Evolutionary conservation across 92 coral and sea anemone genomes (phyloP), one percentile per base, ranked within the genome.

Genomic region (Epizoanthus ramosus): DNA sequence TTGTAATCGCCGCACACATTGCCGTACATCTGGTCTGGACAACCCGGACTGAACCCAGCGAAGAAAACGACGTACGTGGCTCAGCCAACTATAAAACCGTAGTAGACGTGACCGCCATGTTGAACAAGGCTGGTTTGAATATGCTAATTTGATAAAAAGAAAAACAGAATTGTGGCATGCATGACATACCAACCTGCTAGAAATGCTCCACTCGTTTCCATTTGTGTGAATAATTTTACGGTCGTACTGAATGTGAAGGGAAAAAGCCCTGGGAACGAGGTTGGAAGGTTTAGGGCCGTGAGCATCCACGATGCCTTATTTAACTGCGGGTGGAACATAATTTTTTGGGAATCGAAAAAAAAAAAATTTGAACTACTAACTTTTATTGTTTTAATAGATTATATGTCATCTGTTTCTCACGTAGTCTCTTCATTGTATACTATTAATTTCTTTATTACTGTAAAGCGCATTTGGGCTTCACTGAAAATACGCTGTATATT

Each of bases 21-120:
- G 68, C 68, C 68, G 68, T 63, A 63, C 68, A 63, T 63, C 68
- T 4, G 68, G 68, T 63, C 68, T 63, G 68, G 68, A 63, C 18
- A 63, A 63, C 68, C n/a, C n/a, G n/a, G n/a, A n/a, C n/a, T 63
- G 68, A 19, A 63, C 68, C 25, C 3, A 63, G 68, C 68, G 68
- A 63, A 19, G 16, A 63, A 63, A 63, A 18, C 68, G 68, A 63
- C 68, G 68, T 63, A 3, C 25, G 68, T 63, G 16, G 68, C 31
- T 63, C 68, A 63, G 19, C 10, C 35, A 63, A 63, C 23, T 63
- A 14, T 14, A 63, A 63, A 63, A 37, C 68, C 3, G 68, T 3
- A 63, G 68, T 63, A 0, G 31, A 63, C 31, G 31, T 63, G 68
- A 63, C n/a, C 68, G 68, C 68, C 68, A 63, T 63, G 31, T n/a